These are phyloP conservation scores for Tetragnatha montana DNA, from an alignment of 2,888 invertebrate species.

Conservation along the genomic window DNA sequence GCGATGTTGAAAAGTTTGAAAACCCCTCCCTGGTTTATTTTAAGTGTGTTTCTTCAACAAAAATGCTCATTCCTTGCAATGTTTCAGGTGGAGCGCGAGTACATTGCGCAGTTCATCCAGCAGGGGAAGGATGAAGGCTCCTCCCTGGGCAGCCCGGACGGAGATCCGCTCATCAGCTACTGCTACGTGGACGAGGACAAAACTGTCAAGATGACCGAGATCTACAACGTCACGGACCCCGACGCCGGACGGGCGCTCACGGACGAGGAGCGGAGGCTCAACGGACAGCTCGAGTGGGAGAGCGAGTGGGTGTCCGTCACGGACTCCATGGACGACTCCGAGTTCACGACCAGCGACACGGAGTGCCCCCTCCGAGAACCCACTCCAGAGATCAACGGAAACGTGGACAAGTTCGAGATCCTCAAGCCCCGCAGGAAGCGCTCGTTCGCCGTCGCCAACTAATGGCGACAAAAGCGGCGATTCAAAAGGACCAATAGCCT, in stretches of 20 bases:
- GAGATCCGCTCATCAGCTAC: conserved; percentile 92
- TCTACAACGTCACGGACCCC: conserved; percentile 89
- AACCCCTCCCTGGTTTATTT: too few relatives aligned
- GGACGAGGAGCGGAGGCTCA: conserved; percentile 61
- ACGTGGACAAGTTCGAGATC: conserved; percentile 1
- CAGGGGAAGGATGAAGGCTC: conserved; percentile 1
- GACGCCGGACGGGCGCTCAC: conserved; percentile 77
- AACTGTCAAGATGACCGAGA: conserved; percentile 90
- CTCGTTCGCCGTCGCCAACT: conserved; percentile 54
- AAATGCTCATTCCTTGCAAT: background rate
- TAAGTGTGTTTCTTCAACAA: too few relatives aligned
- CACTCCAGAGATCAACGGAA: background rate
- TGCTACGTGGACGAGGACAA: conserved; percentile 89
- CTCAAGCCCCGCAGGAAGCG: conserved; percentile 5
- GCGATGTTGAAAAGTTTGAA: too few relatives aligned
- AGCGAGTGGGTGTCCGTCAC: conserved; percentile 55
- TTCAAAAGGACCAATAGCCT: too few relatives aligned
- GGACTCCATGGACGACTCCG: conserved; percentile 55
- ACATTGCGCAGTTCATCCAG: conserved; percentile 53
- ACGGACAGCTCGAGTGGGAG: conserved; percentile 64
- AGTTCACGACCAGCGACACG: conserved; percentile 58
- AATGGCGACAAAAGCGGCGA: too few relatives aligned
- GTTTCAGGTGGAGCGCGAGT: conserved; percentile 65
- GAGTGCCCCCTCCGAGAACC: conserved; percentile 12
- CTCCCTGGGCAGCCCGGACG: conserved; percentile 82